phyloP scores from a whole-genome alignment of 2,888 invertebrate genomes.

The Scaptomyza caliginosa region DNA sequence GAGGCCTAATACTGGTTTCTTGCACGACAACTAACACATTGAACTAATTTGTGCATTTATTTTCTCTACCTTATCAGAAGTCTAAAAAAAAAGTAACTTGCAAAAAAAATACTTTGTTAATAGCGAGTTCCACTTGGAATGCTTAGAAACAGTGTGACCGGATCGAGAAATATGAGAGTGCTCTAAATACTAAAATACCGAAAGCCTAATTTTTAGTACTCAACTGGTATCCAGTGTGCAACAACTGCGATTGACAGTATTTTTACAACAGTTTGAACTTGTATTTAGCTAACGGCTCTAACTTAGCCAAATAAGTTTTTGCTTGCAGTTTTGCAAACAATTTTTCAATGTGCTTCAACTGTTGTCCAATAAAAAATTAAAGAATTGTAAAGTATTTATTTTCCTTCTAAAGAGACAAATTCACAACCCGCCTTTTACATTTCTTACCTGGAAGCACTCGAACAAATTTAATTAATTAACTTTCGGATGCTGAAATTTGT shows the following conservation, averaged over 20 bases:
- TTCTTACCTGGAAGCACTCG: slow-evolving; percentile 12
- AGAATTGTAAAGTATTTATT: no score
- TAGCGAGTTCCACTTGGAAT: slow-evolving; percentile 53
- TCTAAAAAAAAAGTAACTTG: slow-evolving; percentile 39
- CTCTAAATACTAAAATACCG: not conserved
- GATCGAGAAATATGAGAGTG: not conserved
- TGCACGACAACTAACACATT: slow-evolving; percentile 29
- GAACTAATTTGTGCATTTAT: slow-evolving; percentile 31
- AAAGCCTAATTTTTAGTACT: not conserved
- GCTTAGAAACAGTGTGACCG: slow-evolving; percentile 41
- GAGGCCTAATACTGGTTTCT: slow-evolving; percentile 6
- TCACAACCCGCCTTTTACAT: not conserved
- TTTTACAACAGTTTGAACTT: not conserved
- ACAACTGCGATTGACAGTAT: not conserved
- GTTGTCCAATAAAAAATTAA: no score
- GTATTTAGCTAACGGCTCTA: not conserved
- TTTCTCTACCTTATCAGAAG: slow-evolving; percentile 3
- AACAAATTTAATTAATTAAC: slow-evolving; percentile 71
- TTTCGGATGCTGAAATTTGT: slow-evolving; percentile 20
- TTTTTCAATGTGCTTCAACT: not conserved
- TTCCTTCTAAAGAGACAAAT: no score
- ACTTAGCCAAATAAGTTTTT: not conserved
- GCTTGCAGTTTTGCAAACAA: no score
- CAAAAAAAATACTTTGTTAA: slow-evolving; percentile 51
- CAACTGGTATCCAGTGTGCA: not conserved